A percentile compares a stretch with the other conserved stretches of the same genome.
Evolutionary conservation across 2,797 vertebrate species (phyloP).

Genomic region (Chloroceryle inda): DNA sequence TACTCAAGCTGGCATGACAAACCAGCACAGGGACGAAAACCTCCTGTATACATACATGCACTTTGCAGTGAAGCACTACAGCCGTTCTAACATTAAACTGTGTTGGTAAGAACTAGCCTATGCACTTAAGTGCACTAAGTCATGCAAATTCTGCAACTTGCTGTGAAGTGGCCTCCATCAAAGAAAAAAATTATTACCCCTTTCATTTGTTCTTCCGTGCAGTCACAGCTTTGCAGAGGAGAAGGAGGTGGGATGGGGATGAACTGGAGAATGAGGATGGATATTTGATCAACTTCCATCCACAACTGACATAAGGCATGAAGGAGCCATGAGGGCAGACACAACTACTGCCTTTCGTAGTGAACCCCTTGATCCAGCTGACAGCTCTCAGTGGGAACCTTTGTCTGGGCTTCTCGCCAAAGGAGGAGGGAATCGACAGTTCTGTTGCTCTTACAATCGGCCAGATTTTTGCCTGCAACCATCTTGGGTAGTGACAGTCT

Average conservation of each 20-base stretch:
- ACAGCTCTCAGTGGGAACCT: constrained; percentile 71
- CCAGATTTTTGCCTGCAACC: constrained; percentile 74
- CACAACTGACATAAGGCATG: constrained; percentile 42
- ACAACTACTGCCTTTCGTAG: constrained; percentile 51
- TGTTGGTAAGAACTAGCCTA: not conserved
- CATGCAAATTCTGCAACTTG: not conserved
- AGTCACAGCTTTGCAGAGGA: not conserved
- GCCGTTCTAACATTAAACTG: not conserved
- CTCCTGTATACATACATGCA: not conserved
- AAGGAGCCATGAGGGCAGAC: constrained; percentile 60
- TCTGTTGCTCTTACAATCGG: constrained; percentile 64
- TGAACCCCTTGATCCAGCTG: constrained; percentile 71
- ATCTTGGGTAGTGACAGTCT: constrained; percentile 68
- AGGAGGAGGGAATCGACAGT: constrained; percentile 64
- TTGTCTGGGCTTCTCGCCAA: constrained; percentile 68
- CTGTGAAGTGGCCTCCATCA: accelerated
- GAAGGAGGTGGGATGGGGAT: constrained; percentile 9
- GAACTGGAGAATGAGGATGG: not conserved
- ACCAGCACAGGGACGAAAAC: not conserved
- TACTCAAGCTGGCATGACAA: not conserved
- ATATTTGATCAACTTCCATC: constrained; percentile 62
- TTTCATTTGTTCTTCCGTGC: not conserved
- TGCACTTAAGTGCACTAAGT: not conserved
- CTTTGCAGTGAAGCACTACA: not conserved
- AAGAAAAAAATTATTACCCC: not conserved